Evolutionary conservation across 2,888 invertebrate species (phyloP).

Genomic region (Pheosia gnoma): DNA sequence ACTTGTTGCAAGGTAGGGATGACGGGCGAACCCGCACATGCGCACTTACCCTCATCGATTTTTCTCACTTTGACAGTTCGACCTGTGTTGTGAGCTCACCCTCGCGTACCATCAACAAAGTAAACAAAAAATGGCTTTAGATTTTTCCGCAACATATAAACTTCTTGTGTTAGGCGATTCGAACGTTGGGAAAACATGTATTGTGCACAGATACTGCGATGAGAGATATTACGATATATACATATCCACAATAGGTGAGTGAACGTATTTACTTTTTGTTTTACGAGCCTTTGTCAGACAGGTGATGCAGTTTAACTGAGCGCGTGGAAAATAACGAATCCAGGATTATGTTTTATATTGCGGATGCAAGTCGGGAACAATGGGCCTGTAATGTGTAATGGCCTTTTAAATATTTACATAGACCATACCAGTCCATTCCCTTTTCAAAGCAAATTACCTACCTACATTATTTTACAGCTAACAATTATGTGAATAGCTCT

Average conservation of each 20-base stretch:
- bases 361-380: constrained; percentile 55
- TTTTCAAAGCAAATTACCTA: not conserved
- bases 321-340: constrained; percentile 53
- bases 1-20: constrained; percentile 61
- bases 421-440: not conserved
- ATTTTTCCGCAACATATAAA: constrained; percentile 94
- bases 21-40: constrained; percentile 65
- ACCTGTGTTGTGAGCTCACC: constrained; percentile 73
- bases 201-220: constrained; percentile 95
- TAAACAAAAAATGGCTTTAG: constrained; percentile 89
- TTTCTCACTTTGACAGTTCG: constrained; percentile 81
- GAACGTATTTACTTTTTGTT: constrained; percentile 60
- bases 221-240: constrained; percentile 95
- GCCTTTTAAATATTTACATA: constrained; percentile 37
- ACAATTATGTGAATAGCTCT: too few species aligned
- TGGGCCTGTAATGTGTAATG: constrained; percentile 43
- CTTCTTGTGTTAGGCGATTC: constrained; percentile 94
- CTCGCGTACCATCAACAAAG: constrained; percentile 70
- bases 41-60: constrained; percentile 76
- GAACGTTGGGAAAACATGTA: constrained; percentile 95
- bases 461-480: not conserved
- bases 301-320: constrained; percentile 60
- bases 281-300: constrained; percentile 71
- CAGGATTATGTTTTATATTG: constrained; percentile 54
- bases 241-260: constrained; percentile 95